Evolutionary conservation across 2,888 invertebrate genomes (phyloP), one percentile per base, ranked within the genome.

Genomic region (Leuctra nigra): DNA sequence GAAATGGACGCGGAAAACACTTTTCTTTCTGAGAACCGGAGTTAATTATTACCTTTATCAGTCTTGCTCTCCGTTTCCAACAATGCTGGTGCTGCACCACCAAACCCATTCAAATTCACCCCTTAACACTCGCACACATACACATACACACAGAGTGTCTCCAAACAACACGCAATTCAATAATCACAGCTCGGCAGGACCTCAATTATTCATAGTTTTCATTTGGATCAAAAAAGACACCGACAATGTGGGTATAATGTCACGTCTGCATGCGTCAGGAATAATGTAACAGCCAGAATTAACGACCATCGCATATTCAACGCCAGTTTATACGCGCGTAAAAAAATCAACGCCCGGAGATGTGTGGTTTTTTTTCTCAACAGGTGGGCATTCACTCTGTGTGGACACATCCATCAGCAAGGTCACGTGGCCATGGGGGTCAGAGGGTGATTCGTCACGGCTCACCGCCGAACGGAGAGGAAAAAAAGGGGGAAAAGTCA

Each of bases 361-460:
- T 29, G 33, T 50, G 33, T 50, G 48, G 48, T 48, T 48, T 33
- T 48, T 33, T 29, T n/a, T 39, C 36, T 46, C 57, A 57, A 57
- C 57, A 57, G 57, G 57, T 57, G 57, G 57, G 47, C 57, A 36
- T 53, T 57, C 57, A 33, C 20, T 53, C 38, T 23, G 46, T 24
- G 41, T 56, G 56, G 56, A 56, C 56, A 57, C 57, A 57, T 57
- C 47, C 54, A 57, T 57, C 57, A 56, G n/a, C n/a, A n/a, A n/a
- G 36, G 48, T 41, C 44, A 50, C 50, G 18, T 11, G 48, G 50
- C 20, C 24, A 20, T 14, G 2, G 52, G 55, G 56, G 54, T 47
- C 47, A 50, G 44, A n/a, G 59, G 54, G 55, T 33, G 53, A 56
- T 47, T 59, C 54, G 62, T 57, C 57, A 53, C 57, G 57, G 55